These are phyloP conservation scores for Aurelia sp. DNA, from an alignment of 30 jellyfish, hydroid and myxozoan genomes.

Conservation along the genomic window DNA sequence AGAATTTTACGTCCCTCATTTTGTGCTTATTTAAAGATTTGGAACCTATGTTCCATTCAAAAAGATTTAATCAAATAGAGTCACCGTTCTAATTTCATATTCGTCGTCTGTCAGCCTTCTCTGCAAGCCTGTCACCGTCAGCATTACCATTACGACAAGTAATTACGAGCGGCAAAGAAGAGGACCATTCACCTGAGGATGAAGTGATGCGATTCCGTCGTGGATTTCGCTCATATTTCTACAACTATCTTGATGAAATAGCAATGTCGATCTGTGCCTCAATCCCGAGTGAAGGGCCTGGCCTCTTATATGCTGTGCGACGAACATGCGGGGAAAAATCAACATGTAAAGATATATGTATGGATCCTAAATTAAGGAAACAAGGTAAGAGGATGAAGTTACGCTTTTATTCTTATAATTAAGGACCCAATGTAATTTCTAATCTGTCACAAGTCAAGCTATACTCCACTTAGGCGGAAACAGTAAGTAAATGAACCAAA, in stretches of 20 bases:
- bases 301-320: conserved; percentile 95
- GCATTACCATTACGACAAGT: conserved; percentile 69
- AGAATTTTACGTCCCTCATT: too few relatives aligned
- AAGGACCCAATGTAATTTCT: neutral
- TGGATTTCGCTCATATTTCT: conserved; percentile 97
- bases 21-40: too few relatives aligned
- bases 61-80: too few relatives aligned
- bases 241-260: conserved; percentile 96
- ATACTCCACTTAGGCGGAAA: too few relatives aligned
- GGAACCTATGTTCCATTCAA: too few relatives aligned
- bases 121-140: conserved; percentile 57
- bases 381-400: conserved; percentile 69
- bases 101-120: conserved; percentile 14
- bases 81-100: too few relatives aligned
- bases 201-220: conserved; percentile 76
- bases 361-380: conserved; percentile 87
- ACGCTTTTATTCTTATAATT: neutral
- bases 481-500: too few relatives aligned
- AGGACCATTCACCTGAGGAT: conserved; percentile 20
- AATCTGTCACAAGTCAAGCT: too few relatives aligned
- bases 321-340: conserved; percentile 99
- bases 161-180: conserved; percentile 10
- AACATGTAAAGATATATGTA: conserved; percentile 95
- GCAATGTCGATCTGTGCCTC: conserved; percentile 99
- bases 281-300: conserved; percentile 99